phyloP scores from a whole-genome alignment of 2,888 invertebrate species.

The Neoascia interrupta region DNA sequence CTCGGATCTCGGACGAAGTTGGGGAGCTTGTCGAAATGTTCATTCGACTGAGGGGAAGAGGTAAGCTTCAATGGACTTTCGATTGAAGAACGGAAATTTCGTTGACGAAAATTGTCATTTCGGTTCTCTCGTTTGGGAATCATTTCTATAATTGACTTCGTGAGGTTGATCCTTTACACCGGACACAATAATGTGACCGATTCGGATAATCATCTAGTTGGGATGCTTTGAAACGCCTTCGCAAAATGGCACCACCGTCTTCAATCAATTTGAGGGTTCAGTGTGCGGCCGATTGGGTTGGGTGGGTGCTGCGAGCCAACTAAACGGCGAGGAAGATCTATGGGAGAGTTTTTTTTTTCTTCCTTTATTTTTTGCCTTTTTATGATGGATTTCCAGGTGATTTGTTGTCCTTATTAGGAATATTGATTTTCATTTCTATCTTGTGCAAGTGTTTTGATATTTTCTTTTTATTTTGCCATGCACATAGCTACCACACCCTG shows the following conservation, averaged over 20 bases:
- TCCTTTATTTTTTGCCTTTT: neutral
- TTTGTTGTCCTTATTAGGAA: slow-evolving; percentile 43
- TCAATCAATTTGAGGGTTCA: too few relatives aligned
- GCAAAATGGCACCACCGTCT: neutral
- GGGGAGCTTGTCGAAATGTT: too few relatives aligned
- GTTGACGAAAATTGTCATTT: too few relatives aligned
- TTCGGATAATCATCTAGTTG: neutral
- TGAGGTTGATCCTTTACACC: neutral
- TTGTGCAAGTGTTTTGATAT: too few relatives aligned
- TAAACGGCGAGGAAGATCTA: neutral
- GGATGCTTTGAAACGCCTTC: neutral
- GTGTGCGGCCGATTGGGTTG: too few relatives aligned
- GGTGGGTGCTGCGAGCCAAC: too few relatives aligned
- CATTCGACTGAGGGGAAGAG: neutral
- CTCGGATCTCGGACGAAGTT: neutral
- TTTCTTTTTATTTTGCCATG: too few relatives aligned
- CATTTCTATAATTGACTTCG: slow-evolving; percentile 45
- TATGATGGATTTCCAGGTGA: slow-evolving; percentile 28
- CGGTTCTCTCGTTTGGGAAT: slow-evolving; percentile 6
- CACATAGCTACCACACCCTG: too few relatives aligned
- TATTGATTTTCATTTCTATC: slow-evolving; percentile 30
- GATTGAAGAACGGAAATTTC: slow-evolving; percentile 38
- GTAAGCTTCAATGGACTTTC: slow-evolving; percentile 7
- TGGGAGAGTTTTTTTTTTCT: neutral
- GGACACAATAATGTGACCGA: neutral